Conservation (phyloP, 2,797 vertebrate species). For the Sciurus carolinensis region DNA sequence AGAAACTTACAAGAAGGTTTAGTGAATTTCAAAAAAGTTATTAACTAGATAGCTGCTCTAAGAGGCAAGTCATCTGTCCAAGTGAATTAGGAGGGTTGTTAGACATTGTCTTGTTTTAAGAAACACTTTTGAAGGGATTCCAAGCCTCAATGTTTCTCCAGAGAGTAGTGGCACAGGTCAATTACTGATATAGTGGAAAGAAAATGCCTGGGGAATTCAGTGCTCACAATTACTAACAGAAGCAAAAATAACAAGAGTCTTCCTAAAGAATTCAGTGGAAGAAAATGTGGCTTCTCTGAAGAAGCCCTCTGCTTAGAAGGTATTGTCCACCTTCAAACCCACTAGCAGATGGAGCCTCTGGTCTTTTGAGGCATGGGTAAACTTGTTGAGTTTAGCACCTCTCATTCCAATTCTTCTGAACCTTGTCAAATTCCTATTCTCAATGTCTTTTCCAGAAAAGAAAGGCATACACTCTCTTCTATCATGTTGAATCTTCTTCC, state of each 20-base stretch:
- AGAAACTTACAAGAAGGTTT: not conserved
- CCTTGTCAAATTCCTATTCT: not conserved
- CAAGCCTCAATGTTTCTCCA: not conserved
- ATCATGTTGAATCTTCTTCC: not conserved
- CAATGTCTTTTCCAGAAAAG: not conserved
- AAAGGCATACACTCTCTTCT: not conserved
- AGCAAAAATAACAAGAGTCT: not conserved
- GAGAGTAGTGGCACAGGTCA: not conserved
- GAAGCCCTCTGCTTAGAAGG: not conserved
- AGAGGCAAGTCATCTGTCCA: not conserved
- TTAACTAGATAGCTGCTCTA: not conserved
- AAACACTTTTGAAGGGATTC: not conserved
- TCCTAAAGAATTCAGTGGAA: not conserved
- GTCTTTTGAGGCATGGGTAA: not conserved
- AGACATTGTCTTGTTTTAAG: not conserved
- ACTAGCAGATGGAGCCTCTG: not conserved
- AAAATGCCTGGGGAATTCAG: not conserved
- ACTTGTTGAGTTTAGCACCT: not conserved
- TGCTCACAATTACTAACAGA: conserved; percentile 21
- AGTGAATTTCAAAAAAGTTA: not conserved
- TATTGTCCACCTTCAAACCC: not conserved
- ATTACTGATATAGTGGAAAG: not conserved
- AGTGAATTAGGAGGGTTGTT: not conserved
- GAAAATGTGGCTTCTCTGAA: not conserved
- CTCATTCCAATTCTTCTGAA: not conserved